A percentile compares a stretch with the other conserved stretches of the same genome.
These are phyloP conservation scores for Anneissia japonica DNA, from an alignment of 35 echinoderm and acorn worm genomes.

Conservation along the genomic window DNA sequence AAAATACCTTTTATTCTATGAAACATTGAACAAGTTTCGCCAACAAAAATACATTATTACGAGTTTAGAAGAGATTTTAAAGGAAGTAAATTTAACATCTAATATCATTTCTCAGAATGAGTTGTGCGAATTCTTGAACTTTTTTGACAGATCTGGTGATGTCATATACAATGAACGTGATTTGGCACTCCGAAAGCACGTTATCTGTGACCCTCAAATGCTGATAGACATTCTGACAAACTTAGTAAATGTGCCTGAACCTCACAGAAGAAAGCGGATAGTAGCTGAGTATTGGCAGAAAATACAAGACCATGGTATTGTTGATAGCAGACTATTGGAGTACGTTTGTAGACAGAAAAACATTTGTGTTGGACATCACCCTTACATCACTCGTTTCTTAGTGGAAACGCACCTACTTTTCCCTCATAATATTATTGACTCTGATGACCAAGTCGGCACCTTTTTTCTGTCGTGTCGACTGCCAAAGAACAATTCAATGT, in stretches of 20 bases:
- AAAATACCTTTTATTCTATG: constrained; percentile 21
- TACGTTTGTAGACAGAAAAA: neutral
- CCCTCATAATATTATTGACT: too few relatives aligned
- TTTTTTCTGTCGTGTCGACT: too few relatives aligned
- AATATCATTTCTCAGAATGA: neutral
- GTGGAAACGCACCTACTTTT: neutral
- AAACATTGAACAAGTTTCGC: neutral
- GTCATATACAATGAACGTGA: constrained; percentile 20
- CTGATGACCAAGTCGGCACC: too few relatives aligned
- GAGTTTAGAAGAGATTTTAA: constrained; percentile 1
- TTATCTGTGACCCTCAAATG: constrained; percentile 29
- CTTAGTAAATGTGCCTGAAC: constrained; percentile 8
- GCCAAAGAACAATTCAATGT: too few relatives aligned
- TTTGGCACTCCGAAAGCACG: neutral
- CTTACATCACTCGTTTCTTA: neutral
- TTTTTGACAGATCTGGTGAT: constrained; percentile 15
- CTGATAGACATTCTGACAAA: constrained; percentile 26
- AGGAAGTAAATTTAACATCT: neutral
- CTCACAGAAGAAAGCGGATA: neutral
- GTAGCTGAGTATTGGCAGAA: neutral
- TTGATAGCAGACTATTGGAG: constrained; percentile 2
- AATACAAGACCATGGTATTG: neutral
- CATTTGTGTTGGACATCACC: neutral
- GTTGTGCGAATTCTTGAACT: neutral
- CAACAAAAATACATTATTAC: neutral